Conservation (phyloP, 2,113 vertebrate genomes). For the Crotalus helleri region DNA sequence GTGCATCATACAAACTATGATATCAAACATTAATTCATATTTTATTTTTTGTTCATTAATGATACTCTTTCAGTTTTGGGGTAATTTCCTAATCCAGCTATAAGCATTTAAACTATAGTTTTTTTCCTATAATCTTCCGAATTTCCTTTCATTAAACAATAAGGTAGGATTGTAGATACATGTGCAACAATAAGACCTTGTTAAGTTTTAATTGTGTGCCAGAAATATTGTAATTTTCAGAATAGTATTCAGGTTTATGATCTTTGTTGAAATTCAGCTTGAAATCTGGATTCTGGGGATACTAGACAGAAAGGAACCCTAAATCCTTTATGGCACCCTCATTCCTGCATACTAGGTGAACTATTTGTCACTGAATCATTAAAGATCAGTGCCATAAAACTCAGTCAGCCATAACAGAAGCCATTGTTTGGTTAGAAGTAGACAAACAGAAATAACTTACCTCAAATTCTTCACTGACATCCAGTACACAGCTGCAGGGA, state of each 20-base stretch:
- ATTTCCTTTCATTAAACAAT: neutral
- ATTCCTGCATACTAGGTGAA: neutral
- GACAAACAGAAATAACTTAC: neutral
- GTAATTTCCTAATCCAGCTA: neutral
- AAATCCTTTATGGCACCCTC: neutral
- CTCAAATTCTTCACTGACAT: neutral
- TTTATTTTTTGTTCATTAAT: neutral
- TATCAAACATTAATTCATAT: neutral
- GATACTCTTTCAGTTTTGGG: neutral
- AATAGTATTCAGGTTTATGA: neutral
- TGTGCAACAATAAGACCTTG: neutral
- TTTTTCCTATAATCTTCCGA: neutral
- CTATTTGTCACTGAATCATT: neutral
- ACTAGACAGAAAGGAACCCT: neutral
- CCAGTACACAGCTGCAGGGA: neutral
- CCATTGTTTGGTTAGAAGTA: neutral
- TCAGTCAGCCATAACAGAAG: neutral
- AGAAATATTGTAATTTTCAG: neutral
- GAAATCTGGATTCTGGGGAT: neutral
- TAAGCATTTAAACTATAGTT: neutral
- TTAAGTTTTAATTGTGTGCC: neutral
- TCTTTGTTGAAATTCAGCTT: neutral
- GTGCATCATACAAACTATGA: neutral
- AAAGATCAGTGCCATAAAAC: neutral
- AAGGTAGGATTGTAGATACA: neutral